Conservation (phyloP, 2,888 invertebrate species). For the Drosophila leonis region DNA sequence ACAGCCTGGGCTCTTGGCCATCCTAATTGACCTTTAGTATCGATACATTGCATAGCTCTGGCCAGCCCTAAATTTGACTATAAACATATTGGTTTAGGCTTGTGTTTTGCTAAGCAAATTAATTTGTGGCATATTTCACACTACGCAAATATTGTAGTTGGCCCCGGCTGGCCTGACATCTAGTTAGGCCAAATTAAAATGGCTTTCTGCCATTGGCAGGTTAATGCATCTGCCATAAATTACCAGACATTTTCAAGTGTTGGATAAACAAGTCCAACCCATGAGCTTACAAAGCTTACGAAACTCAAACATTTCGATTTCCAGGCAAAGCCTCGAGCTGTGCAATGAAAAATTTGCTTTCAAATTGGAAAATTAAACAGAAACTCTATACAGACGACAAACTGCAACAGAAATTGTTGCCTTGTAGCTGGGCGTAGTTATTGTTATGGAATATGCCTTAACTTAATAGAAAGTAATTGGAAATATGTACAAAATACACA, state of each 20-base stretch:
- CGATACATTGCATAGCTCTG: slow-evolving; percentile 11
- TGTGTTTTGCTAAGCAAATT: slow-evolving; percentile 27
- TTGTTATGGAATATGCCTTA: neutral
- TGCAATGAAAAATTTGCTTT: neutral
- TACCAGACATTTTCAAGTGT: slow-evolving; percentile 31
- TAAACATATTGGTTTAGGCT: slow-evolving; percentile 13
- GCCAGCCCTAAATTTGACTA: slow-evolving; percentile 14
- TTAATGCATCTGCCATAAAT: slow-evolving; percentile 23
- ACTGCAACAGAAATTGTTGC: neutral
- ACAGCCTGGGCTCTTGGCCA: slow-evolving; percentile 9
- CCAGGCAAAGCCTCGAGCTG: neutral
- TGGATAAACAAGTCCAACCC: slow-evolving; percentile 18
- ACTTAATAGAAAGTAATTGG: neutral
- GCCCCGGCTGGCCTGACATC: neutral
- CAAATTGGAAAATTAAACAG: neutral
- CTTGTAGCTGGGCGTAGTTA: no score
- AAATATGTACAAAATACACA: neutral
- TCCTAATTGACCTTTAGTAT: slow-evolving; percentile 15
- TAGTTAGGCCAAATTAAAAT: slow-evolving; percentile 16
- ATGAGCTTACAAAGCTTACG: neutral
- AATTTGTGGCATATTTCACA: slow-evolving; percentile 40
- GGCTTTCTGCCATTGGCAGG: slow-evolving; percentile 9
- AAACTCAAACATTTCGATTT: neutral
- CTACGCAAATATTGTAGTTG: slow-evolving; percentile 18
- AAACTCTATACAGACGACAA: neutral